Conservation (phyloP, 92 coral and sea anemone genomes). For the Porites lobata region DNA sequence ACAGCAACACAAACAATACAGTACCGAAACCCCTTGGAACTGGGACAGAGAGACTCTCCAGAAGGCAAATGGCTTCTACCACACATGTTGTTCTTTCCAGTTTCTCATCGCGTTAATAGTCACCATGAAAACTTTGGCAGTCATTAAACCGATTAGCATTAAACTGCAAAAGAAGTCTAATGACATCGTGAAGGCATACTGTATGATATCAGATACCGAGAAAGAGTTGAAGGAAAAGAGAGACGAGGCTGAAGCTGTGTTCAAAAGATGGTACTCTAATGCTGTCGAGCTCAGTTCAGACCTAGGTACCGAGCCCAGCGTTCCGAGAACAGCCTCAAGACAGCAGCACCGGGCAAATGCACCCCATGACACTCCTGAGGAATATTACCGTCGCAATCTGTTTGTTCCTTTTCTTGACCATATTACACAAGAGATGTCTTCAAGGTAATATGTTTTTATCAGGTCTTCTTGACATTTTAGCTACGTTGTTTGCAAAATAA, state of each 20-base stretch:
- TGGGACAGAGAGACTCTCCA: slow-evolving; percentile 67
- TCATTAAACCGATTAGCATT: slow-evolving; percentile 61
- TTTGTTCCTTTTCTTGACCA: slow-evolving; percentile 58
- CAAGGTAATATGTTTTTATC: slow-evolving; percentile 29
- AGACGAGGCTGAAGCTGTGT: slow-evolving; percentile 52
- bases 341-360: slow-evolving; percentile 57
- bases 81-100: slow-evolving; percentile 58
- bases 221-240: slow-evolving; percentile 31
- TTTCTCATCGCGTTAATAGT: slow-evolving; percentile 58
- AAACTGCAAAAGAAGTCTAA: slow-evolving; percentile 67
- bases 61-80: slow-evolving; percentile 50
- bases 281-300: slow-evolving; percentile 55
- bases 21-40: slow-evolving; percentile 57
- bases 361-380: slow-evolving; percentile 64
- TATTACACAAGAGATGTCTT: slow-evolving; percentile 27
- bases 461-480: slow-evolving; percentile 44
- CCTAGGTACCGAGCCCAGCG: slow-evolving; percentile 42
- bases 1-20: slow-evolving; percentile 40
- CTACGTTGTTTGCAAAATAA: slow-evolving; percentile 40
- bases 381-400: slow-evolving; percentile 40
- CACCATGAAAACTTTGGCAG: slow-evolving; percentile 57
- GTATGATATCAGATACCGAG: slow-evolving; percentile 55
- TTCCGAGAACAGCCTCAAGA: slow-evolving; percentile 54
- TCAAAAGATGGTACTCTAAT: slow-evolving; percentile 48
- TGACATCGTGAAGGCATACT: slow-evolving; percentile 69